Base-by-base conservation (phyloP, 2,888 invertebrate genomes). In the Boloria euphrosyne region DNA sequence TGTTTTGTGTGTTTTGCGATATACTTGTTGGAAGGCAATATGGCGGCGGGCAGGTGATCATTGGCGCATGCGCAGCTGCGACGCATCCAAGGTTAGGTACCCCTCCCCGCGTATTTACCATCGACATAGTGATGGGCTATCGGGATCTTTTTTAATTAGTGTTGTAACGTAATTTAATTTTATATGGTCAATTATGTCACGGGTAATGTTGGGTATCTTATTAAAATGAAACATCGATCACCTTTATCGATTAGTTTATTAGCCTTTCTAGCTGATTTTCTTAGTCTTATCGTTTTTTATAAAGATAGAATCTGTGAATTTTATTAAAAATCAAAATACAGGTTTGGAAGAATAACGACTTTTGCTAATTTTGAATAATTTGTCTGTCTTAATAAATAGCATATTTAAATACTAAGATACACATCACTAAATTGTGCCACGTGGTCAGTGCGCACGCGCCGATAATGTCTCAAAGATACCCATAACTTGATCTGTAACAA, bases 31-130 rank as follows among this genome's bases (percentile, higher is more conserved):
- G 81, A 78, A 83, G 80, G 80, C 83, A 86, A 84, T 82, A 85
- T 85, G 87, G 85, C 77, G 77, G 77, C 77, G 75, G 85, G 90
- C 89, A 89, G 90, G 90, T 89, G 89, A 88, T 81, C 84, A 79
- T 66, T 66, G 78, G 67, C 70, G 85, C 90, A 66, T 76, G 66
- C 70, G 88, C 90, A 88, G 90, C 90, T 88, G 90, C 87, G 78
- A 75, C 82, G 78, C 82, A 78, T 78, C 83, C 88, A 91, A 89
- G 90, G 89, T 88, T 87, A 78, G 76, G 81, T 77, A 79, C 84
- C 82, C 80, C 84, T 80, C 83, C 84, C 83, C 82, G 73, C 79
- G 78, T 79, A 80, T 78, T 77, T 79, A 72, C 74, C 78, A 79
- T 79, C 79, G 78, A 80, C 82, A 80, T 87, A 89, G 88, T 84